These are phyloP conservation scores for Drosophila neocordata DNA, from an alignment of 1,140 invertebrate genomes.

Conservation along the genomic window DNA sequence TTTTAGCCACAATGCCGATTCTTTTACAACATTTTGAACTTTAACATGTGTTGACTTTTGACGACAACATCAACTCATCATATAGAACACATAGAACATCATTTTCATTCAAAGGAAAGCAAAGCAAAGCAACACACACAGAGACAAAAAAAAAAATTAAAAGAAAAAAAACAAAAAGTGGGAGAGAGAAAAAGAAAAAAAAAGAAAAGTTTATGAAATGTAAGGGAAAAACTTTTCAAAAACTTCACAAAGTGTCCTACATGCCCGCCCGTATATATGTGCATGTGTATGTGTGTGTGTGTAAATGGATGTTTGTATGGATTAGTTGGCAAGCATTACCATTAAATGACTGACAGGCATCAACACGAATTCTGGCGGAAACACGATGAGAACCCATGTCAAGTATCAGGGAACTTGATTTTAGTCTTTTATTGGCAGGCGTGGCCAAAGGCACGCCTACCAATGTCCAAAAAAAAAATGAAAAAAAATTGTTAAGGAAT, in stretches of 20 bases:
- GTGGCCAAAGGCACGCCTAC: constrained; percentile 9
- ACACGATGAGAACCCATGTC: constrained; percentile 29
- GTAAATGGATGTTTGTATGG: constrained; percentile 26
- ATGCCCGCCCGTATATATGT: constrained; percentile 13
- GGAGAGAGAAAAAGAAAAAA: constrained; percentile 10
- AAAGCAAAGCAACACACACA: constrained; percentile 9
- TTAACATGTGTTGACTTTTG: constrained; percentile 76
- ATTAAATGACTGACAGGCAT: constrained; percentile 74
- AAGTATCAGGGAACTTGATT: constrained; percentile 5
- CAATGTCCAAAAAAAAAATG: not conserved
- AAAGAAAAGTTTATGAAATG: constrained; percentile 48
- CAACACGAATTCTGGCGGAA: constrained; percentile 40
- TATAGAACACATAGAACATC: constrained; percentile 41
- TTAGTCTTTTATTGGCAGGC: constrained; percentile 13
- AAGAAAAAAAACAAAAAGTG: constrained; percentile 7
- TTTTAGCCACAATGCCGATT: constrained; percentile 6
- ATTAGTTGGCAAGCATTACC: constrained; percentile 63
- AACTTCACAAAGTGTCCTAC: constrained; percentile 71
- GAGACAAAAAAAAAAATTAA: not conserved
- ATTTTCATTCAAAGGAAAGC: constrained; percentile 27
- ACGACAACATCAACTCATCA: constrained; percentile 69
- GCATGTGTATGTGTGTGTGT: constrained; percentile 13
- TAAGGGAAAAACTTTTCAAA: constrained; percentile 64
- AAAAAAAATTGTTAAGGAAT: not conserved
- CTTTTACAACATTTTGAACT: constrained; percentile 66